These are phyloP conservation scores for Pogonocherus hispidulus DNA, from an alignment of 2,888 invertebrate species.

Conservation along the genomic window DNA sequence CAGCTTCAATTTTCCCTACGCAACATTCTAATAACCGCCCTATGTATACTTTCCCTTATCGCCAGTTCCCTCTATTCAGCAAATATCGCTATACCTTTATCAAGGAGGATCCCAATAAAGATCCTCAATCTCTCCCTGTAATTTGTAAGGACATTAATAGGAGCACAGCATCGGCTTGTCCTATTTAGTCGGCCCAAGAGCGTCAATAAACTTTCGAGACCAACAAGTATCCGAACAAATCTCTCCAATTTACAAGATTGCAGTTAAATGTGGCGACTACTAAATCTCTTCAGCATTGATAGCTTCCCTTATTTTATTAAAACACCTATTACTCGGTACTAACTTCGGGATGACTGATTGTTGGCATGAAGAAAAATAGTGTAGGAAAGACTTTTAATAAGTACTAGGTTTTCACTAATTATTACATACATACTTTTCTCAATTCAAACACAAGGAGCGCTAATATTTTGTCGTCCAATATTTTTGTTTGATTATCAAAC, in stretches of 20 bases:
- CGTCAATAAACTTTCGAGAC: background rate
- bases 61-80: background rate
- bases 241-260: background rate
- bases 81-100: background rate
- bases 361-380: too few species aligned
- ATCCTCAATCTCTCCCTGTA: background rate
- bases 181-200: background rate
- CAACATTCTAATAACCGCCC: background rate
- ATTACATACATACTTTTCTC: too few species aligned
- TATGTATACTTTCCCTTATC: background rate
- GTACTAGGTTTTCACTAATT: too few species aligned
- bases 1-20: background rate
- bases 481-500: too few species aligned
- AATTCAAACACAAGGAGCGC: too few species aligned
- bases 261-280: slow-evolving; percentile 3
- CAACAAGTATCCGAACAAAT: slow-evolving; percentile 11
- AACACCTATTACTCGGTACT: too few species aligned
- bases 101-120: slow-evolving; percentile 2
- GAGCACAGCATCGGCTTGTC: background rate
- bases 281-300: background rate
- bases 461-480: too few species aligned
- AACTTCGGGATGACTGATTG: too few species aligned
- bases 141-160: slow-evolving; percentile 9
- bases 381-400: too few species aligned
- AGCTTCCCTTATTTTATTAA: background rate